Base-by-base conservation (phyloP, 2,797 vertebrate species). In the Scarus forsteni region DNA sequence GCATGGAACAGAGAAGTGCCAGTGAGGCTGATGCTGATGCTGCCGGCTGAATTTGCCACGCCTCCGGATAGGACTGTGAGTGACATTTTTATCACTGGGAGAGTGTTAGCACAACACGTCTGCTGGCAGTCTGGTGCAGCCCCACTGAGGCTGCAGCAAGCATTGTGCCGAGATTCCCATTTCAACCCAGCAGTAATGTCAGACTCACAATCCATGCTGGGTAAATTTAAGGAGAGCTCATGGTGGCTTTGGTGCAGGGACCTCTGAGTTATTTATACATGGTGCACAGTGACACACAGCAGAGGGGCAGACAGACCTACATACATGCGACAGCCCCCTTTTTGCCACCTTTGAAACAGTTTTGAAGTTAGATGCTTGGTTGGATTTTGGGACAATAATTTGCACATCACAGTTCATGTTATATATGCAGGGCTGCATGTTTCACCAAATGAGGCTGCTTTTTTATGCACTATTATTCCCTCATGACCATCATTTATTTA, bases 71-170 rank as follows among this genome's bases (percentile, higher is more conserved):
- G 60, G 70, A 79, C 75, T 74, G 66, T 54, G 76, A 83, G 55
- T 72, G 79, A 70, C 81, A 73, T 86, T 87, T 77, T 73, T 80
- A 76, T 83, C 70, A 83, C 74, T 87, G 69, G 59, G 83, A 79
- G 73, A 74, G 72, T 80, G 74, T 86, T 73, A 81, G 74, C 73
- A 72, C 81, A 88, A 85, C 64, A 71, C 60, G 57, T 82, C 80
- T 81, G 69, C 73, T 70, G 77, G 75, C 81, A 77, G 81, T 76
- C 57, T 79, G 69, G 66, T 81, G 56, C 49, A 77, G 71, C 59
- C 61, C 59, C 45, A 54, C 19, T 52, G 73, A 77, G 66, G 75
- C 67, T 74, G 4, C 3, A 72, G 68, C 42, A 49, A 43, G 36
- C 59, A 56, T 71, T 79, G 70, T 77, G 84, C 73, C 51, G 63